phyloP scores from a whole-genome alignment of 2,888 invertebrate species.

The Rhorus exstirpatorius region DNA sequence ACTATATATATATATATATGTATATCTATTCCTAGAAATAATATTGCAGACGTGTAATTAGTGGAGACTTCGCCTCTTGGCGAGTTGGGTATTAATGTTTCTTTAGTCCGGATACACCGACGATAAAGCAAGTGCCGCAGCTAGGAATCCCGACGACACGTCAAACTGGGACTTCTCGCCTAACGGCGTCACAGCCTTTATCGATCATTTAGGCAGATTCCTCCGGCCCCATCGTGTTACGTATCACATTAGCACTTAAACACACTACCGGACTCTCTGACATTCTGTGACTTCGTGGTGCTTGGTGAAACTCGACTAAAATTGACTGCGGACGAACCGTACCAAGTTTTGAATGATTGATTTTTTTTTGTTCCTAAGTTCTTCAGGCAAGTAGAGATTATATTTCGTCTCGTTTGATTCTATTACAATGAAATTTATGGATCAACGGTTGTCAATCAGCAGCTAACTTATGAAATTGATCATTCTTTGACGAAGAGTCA shows the following conservation, averaged over 20 bases:
- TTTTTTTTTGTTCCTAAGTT: too few species aligned
- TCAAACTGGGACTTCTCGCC: conserved; percentile 57
- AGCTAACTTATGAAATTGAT: too few species aligned
- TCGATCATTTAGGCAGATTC: conserved; percentile 58
- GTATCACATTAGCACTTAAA: neutral
- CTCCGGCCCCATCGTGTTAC: neutral
- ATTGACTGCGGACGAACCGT: too few species aligned
- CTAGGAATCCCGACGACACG: conserved; percentile 39
- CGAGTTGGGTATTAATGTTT: conserved; percentile 10
- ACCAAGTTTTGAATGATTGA: too few species aligned
- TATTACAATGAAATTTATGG: too few species aligned
- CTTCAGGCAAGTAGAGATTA: too few species aligned
- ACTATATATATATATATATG: conserved; percentile 42
- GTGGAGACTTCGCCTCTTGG: conserved; percentile 62
- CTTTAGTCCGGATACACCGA: conserved; percentile 9
- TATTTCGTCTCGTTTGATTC: too few species aligned
- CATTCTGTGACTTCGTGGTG: too few species aligned
- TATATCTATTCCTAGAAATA: conserved; percentile 73
- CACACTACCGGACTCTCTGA: too few species aligned
- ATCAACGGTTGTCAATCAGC: too few species aligned
- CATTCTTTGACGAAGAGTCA: too few species aligned
- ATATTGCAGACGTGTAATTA: conserved; percentile 77
- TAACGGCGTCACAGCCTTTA: conserved; percentile 64
- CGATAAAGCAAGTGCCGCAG: conserved; percentile 43
- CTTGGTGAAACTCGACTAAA: too few species aligned